These are phyloP conservation scores for Trachymyrmex septentrionalis DNA, from an alignment of 1,140 invertebrate species.

Conservation along the genomic window DNA sequence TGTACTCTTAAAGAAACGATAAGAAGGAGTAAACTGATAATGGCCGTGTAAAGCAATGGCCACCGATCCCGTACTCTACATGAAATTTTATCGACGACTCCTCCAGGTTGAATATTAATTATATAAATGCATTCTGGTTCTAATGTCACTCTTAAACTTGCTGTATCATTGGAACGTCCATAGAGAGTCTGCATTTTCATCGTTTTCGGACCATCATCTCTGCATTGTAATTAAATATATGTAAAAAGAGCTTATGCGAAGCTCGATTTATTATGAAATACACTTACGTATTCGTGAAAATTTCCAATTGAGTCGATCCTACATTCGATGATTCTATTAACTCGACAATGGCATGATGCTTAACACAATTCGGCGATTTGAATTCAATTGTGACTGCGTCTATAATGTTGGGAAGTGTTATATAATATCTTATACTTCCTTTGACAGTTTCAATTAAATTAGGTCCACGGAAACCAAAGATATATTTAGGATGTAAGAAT, in stretches of 20 bases:
- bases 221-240: conserved; percentile 71
- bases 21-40: conserved; percentile 81
- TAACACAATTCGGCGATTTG: conserved; percentile 81
- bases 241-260: neutral
- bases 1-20: conserved; percentile 80
- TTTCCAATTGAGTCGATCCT: conserved; percentile 88
- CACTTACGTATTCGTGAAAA: conserved; percentile 87
- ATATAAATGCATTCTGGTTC: conserved; percentile 88
- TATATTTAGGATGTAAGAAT: conserved; percentile 49
- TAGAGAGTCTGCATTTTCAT: conserved; percentile 86
- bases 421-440: conserved; percentile 78
- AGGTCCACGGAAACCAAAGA: conserved; percentile 51
- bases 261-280: neutral
- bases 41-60: conserved; percentile 80
- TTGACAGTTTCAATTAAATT: conserved; percentile 60
- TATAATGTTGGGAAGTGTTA: conserved; percentile 72
- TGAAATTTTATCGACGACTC: conserved; percentile 80
- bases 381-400: conserved; percentile 78
- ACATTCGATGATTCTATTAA: conserved; percentile 89
- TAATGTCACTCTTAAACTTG: conserved; percentile 86
- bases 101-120: conserved; percentile 80
- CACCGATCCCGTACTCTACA: conserved; percentile 82
- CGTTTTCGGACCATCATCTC: conserved; percentile 84
- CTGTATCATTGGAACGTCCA: conserved; percentile 80
- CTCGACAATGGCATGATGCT: conserved; percentile 88